Evolutionary conservation across 1,140 invertebrate genomes (phyloP), one percentile per base, ranked within the genome.

Genomic region (Holotrichia oblita): DNA sequence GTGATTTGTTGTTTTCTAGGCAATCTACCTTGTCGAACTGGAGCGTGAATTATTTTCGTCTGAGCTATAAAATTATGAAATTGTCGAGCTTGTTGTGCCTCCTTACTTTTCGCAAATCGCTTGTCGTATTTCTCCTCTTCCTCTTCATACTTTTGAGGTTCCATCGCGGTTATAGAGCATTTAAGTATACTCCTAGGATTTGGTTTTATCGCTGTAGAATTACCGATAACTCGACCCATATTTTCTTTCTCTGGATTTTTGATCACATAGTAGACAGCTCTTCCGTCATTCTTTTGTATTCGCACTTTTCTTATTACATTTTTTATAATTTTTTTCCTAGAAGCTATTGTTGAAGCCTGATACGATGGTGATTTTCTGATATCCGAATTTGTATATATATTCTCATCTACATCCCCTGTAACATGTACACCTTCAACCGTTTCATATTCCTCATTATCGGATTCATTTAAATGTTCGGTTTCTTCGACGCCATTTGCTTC

Each of bases 1-100:
- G 84, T 85, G 24, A 86, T 86, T 55, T 83, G 78, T 77, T 86
- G 85, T 73, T 86, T 86, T 48, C 85, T 80, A 14, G 85, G 85
- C 55, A 84, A 80, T 44, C 85, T 77, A 8, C 78, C 73, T 78
- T 84, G 79, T 12, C 85, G 72, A n/a, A 85, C 77, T 6, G 85
- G 85, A 4, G 83, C 84, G 17, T 83, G 81, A 12, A 82, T 79
- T 64, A 86, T 85, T 20, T 83, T 86, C 0, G 85, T 85, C 77
- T 83, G 83, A 76, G 82, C 83, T 44, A 86, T 83, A 73, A 82
- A 85, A 80, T 86, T 84, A 73, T 84, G 81, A 77, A 86, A 83
- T 14, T 79, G 42, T 77, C 79, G 82, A 3, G 83, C 83, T 76
- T 83, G 81, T 34, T 82, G 79, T 3, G 82, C 82, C 48, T 85